These are phyloP conservation scores for Fulmarus glacialis DNA, from an alignment of 2,113 vertebrate species.

Conservation along the genomic window DNA sequence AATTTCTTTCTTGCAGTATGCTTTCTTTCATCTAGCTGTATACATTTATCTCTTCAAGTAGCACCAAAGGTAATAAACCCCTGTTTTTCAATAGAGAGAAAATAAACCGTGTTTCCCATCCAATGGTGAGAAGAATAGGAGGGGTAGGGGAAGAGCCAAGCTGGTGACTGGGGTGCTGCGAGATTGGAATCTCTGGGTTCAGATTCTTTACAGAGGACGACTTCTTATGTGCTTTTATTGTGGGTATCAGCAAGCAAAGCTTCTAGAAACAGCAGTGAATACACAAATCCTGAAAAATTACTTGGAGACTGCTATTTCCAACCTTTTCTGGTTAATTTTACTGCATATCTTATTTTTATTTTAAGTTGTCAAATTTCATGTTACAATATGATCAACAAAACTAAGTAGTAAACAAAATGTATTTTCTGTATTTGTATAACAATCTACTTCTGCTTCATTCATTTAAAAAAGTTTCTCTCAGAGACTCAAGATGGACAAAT, in stretches of 20 bases:
- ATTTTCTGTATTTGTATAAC: not conserved
- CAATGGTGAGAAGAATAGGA: not conserved
- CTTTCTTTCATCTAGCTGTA: not conserved
- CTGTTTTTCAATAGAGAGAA: not conserved
- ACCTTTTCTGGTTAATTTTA: not conserved
- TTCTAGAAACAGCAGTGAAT: not conserved
- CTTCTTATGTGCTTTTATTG: not conserved
- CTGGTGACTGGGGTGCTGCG: not conserved
- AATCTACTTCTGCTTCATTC: not conserved
- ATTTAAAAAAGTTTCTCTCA: not conserved
- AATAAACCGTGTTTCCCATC: not conserved
- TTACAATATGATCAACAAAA: not conserved
- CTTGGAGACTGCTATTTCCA: not conserved
- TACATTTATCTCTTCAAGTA: not conserved
- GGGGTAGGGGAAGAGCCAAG: not conserved
- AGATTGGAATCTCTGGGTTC: not conserved
- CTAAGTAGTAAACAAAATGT: not conserved
- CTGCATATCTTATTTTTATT: not conserved
- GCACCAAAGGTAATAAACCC: not conserved
- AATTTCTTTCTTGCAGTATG: not conserved
- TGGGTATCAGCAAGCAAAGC: not conserved
- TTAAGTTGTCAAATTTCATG: not conserved
- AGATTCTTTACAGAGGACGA: not conserved
- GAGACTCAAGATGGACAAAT: not conserved
- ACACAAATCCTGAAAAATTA: not conserved